Evolutionary conservation across 2,888 invertebrate species (phyloP).

Genomic region (Meteorus cinctellus): DNA sequence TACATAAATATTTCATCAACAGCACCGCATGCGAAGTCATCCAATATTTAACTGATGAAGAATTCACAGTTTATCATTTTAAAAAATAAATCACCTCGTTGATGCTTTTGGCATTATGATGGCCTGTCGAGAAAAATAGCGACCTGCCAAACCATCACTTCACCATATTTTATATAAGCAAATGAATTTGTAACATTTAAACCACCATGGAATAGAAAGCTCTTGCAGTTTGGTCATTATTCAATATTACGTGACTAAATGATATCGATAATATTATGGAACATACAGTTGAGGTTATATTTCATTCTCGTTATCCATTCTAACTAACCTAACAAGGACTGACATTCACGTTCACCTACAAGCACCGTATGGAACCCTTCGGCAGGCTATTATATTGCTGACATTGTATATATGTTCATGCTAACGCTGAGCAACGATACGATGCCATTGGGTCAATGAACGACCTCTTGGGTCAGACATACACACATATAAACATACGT

Average conservation of each 20-base stretch:
- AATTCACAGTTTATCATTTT: no score
- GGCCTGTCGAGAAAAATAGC: not conserved
- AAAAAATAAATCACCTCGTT: not conserved
- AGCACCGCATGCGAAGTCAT: not conserved
- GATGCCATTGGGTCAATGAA: slow-evolving; percentile 49
- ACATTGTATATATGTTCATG: slow-evolving; percentile 21
- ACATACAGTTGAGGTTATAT: not conserved
- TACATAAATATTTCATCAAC: not conserved
- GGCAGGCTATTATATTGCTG: slow-evolving; percentile 25
- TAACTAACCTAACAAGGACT: slow-evolving; percentile 28
- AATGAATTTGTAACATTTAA: no score
- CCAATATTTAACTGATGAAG: no score
- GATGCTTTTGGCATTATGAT: not conserved
- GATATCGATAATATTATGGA: not conserved
- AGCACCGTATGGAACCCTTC: slow-evolving; percentile 30
- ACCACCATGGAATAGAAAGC: no score
- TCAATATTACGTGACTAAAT: not conserved
- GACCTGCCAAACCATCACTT: no score
- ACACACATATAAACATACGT: slow-evolving; percentile 18
- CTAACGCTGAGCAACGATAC: slow-evolving; percentile 31
- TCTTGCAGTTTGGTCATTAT: not conserved
- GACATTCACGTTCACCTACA: slow-evolving; percentile 22
- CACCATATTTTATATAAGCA: no score
- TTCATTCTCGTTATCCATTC: slow-evolving; percentile 16
- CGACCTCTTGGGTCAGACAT: slow-evolving; percentile 47